These are phyloP conservation scores for Cirrhinus molitorella DNA, from an alignment of 2,797 vertebrate genomes.

Conservation along the genomic window DNA sequence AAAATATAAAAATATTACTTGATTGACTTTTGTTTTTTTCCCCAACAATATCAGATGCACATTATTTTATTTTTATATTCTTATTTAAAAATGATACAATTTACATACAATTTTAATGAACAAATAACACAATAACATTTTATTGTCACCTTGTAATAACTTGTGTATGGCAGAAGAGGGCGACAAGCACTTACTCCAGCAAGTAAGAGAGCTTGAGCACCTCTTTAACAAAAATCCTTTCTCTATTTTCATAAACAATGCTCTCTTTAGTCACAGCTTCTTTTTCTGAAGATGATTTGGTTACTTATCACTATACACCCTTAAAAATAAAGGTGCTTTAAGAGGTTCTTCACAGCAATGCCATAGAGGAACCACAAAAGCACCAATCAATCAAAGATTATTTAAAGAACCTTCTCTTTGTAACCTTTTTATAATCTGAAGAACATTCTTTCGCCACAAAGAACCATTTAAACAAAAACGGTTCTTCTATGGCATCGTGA, in stretches of 20 bases:
- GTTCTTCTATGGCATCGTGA: too few species aligned
- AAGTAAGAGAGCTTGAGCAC: neutral
- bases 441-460: too few species aligned
- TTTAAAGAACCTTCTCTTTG: too few species aligned
- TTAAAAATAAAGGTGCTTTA: too few species aligned
- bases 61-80: neutral
- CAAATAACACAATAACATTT: neutral
- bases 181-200: neutral
- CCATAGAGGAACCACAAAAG: too few species aligned
- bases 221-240: neutral
- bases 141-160: conserved; percentile 2
- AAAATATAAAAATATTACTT: neutral
- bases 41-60: neutral
- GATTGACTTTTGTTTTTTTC: neutral
- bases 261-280: neutral
- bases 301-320: too few species aligned
- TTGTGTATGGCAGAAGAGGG: conserved; percentile 16
- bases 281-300: too few species aligned
- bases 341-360: too few species aligned
- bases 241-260: neutral
- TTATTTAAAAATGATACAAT: neutral
- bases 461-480: too few species aligned
- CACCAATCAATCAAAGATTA: too few species aligned
- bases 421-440: too few species aligned
- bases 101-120: neutral